Base-by-base conservation (phyloP, 2,888 invertebrate species). In the Sarcophaga rosellei region DNA sequence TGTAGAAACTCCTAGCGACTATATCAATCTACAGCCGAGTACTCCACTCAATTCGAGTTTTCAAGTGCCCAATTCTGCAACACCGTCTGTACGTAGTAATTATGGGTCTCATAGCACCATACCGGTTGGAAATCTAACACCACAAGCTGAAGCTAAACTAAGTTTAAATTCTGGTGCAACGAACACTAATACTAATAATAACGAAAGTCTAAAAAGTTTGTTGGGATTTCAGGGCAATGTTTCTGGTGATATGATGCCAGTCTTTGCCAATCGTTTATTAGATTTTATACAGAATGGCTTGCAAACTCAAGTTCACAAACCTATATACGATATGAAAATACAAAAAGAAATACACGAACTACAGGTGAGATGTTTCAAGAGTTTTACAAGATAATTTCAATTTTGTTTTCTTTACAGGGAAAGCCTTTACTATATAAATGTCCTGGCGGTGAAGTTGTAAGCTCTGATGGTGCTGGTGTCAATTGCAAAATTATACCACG, bases 271-370 rank as follows among this genome's bases (percentile, higher is more conserved):
- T 0, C 89, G 89, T 23, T 68, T 90, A 25, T 84, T 90, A 21
- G 89, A 90, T 11, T 84, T 90, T 1, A 85, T 92, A 10, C 81
- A 91, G 45, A 88, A 87, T 25, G 88, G 85, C 4, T 61, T 77
- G 0, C 88, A 88, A 70, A 73, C 88, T 4, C 88, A 89, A 20
- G 83, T 88, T 0, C 90, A 90, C 44, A 90, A 90, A 61, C 90
- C 90, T 0, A 88, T 89, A 0, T 90, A 90, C 45, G 90, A 91
- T 81, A 88, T 89, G 82, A 88, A 90, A 25, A 84, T 92, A 10
- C 91, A 92, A 80, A 90, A 90, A 66, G 89, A 91, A 68, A 88
- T 92, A 65, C 90, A 90, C 2, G 70, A 87, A 3, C 69, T 92
- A 5, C 92, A 92, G 88, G 92, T 92, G 81, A 87, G 77, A 17